Evolutionary conservation across 1,140 invertebrate species (phyloP).

Genomic region (Lepidotrigona ventralis): DNA sequence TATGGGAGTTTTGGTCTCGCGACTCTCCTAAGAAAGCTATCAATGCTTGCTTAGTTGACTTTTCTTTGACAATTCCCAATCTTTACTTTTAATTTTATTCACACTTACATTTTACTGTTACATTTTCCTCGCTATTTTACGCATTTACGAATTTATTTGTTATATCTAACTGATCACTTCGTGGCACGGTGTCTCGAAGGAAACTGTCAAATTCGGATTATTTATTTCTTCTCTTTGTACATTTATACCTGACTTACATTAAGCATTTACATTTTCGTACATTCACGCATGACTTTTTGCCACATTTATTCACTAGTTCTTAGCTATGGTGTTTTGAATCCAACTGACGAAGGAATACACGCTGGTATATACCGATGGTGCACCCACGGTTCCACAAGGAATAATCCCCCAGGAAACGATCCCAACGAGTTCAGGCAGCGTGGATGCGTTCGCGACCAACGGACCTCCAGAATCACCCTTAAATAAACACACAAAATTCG

Average conservation of each 20-base stretch:
- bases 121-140: too few relatives aligned
- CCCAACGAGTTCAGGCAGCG: constrained; percentile 69
- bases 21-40: not conserved
- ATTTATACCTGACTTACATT: not conserved
- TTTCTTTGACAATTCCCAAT: not conserved
- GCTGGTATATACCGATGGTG: constrained; percentile 73
- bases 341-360: constrained; percentile 75
- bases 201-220: too few relatives aligned
- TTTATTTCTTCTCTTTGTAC: not conserved
- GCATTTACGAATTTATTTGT: too few relatives aligned
- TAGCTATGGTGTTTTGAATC: constrained; percentile 50
- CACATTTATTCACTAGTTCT: constrained; percentile 16
- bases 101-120: too few relatives aligned
- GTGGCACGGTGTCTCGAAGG: too few relatives aligned
- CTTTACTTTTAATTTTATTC: too few relatives aligned
- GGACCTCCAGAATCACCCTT: constrained; percentile 79
- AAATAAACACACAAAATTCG: not conserved
- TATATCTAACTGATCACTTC: too few relatives aligned
- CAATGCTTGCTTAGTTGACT: not conserved
- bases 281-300: not conserved
- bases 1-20: not conserved
- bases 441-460: constrained; percentile 58
- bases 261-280: too few relatives aligned
- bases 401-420: constrained; percentile 78
- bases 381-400: constrained; percentile 72